Evolutionary conservation across 2,888 invertebrate genomes (phyloP).

Genomic region (Spatulosminthurus flaviceps): DNA sequence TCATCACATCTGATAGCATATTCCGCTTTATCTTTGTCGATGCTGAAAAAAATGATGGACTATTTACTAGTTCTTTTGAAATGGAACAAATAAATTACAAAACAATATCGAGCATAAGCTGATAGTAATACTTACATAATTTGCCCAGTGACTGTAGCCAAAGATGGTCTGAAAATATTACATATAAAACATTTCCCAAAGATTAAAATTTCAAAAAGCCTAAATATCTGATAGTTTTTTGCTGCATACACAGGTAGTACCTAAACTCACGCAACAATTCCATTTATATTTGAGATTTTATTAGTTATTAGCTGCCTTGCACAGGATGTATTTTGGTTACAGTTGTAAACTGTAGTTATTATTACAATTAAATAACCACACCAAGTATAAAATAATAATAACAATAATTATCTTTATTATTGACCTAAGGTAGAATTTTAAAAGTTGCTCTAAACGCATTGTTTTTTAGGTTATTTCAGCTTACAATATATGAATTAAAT

Average conservation of each 20-base stretch:
- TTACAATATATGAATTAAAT: not conserved
- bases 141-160: conserved; percentile 57
- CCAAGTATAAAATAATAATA: not conserved
- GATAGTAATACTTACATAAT: conserved; percentile 56
- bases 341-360: not conserved
- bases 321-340: not conserved
- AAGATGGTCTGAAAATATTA: conserved; percentile 53
- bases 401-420: not conserved
- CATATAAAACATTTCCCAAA: no score
- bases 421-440: no score
- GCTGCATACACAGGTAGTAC: no score
- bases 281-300: no score
- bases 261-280: no score
- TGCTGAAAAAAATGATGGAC: no score
- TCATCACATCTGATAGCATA: conserved; percentile 51
- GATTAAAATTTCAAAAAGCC: no score
- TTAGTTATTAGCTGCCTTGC: not conserved
- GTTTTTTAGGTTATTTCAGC: not conserved
- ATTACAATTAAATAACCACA: conserved; percentile 12
- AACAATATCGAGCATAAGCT: not conserved
- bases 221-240: no score
- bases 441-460: no score
- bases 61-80: no score
- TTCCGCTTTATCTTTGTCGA: conserved; percentile 37
- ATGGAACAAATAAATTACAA: conserved; percentile 9